Base-by-base conservation (phyloP, 2,797 vertebrate genomes). In the Cyclopterus lumpus region DNA sequence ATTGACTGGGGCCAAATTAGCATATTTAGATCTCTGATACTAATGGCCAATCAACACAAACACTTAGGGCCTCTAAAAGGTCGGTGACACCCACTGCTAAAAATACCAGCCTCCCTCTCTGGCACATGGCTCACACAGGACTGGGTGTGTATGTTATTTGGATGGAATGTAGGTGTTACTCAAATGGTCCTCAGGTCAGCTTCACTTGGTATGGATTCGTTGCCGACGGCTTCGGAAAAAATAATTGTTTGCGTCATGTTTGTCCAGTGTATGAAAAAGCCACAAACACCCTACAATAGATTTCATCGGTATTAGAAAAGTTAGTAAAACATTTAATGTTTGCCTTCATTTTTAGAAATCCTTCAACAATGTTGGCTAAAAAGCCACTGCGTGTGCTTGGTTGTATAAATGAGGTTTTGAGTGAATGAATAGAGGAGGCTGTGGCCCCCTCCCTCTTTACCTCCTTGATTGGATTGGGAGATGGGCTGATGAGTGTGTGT, bases 31-130 rank as follows among this genome's bases (percentile, higher is more conserved):
- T 80, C 88, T 79, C 81, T 89, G 90, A 94, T 91, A 87, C 89
- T 93, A 94, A 94, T 92, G 86, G 90, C 83, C 81, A 88, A 92
- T 93, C 86, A 91, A 92, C 91, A 92, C 92, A 94, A 93, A 92
- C 92, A 93, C 83, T 94, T 91, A 84, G 80, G 84, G 90, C 75
- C 83, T 82, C 86, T 72, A 72, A 90, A 81, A 85, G 88, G 81
- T 86, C 86, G 73, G 63, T 40, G 64, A 79, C 77, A 80, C 73
- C 73, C 84, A 77, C 34, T 65, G 58, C 30, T 70, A 72, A 77
- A 70, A 80, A 67, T 76, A 92, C 91, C 92, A 69, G 81, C 75
- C 84, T 57, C 30, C 9, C 54, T 74, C 57, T 36, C 6, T 48
- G 51, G 59, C 40, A 54, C 15, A 61, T 22, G 49, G 53, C 11